Conservation (phyloP, 1,140 invertebrate species). For the Globodera rostochiensis region DNA sequence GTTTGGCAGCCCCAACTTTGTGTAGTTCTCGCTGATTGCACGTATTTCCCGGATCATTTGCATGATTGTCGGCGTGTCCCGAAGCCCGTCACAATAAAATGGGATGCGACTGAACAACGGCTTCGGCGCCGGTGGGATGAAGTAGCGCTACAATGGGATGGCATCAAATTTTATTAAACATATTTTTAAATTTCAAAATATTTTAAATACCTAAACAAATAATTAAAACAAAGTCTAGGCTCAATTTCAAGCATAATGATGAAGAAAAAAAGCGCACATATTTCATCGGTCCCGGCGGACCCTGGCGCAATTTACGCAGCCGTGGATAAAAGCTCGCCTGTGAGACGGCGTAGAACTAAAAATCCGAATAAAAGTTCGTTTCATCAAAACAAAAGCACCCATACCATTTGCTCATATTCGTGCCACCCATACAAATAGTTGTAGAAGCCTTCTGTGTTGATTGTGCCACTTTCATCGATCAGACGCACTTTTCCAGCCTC, state of each 20-base stretch:
- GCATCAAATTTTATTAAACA: neutral
- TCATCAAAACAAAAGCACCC: constrained; percentile 72
- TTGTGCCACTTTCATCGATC: constrained; percentile 78
- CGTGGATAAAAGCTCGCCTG: constrained; percentile 69
- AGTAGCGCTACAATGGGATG: constrained; percentile 70
- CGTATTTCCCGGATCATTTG: constrained; percentile 73
- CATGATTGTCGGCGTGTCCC: constrained; percentile 80
- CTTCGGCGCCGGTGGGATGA: constrained; percentile 73
- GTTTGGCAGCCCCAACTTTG: constrained; percentile 84
- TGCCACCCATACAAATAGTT: constrained; percentile 94
- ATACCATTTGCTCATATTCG: constrained; percentile 87
- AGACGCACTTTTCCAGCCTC: constrained; percentile 66
- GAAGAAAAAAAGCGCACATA: neutral
- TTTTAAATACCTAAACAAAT: neutral
- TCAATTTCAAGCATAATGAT: no score
- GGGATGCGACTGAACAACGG: constrained; percentile 91
- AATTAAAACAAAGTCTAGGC: no score
- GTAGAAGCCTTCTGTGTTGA: constrained; percentile 94
- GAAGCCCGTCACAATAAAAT: constrained; percentile 78
- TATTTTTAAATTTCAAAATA: neutral
- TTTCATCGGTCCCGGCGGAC: constrained; percentile 8
- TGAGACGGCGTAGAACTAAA: constrained; percentile 76
- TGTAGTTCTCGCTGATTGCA: constrained; percentile 81
- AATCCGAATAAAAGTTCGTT: neutral
- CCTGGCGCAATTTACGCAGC: constrained; percentile 68